Base-by-base conservation (phyloP, 1,140 invertebrate species). In the Cotesia typhae region DNA sequence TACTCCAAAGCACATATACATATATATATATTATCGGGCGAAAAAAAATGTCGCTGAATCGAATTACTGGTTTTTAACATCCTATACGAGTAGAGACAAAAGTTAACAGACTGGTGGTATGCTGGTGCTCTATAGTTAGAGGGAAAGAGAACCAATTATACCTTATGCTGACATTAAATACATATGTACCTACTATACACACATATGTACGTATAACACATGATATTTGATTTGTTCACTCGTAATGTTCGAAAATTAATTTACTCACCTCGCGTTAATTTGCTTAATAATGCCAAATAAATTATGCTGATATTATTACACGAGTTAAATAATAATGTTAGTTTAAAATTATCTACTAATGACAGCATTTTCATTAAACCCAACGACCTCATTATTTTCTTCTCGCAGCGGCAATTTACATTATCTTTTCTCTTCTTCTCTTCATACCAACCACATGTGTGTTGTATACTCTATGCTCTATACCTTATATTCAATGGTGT, bases 231-330 rank as follows among this genome's bases (percentile, higher is more conserved):
- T 81, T 79, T 75, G 74, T 76, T 41, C 14, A 14, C 47, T 35
- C 47, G 51, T 67, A 67, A 67, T 41, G 51, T 67, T 47, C 41
- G 66, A 67, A 67, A 67, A 67, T 67, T n/a, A 41, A 41, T 67
- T 67, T 67, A 67, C 14, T 41, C 57, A 17, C 20, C 47, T 65
- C 74, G 65, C 63, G 71, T 73, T 77, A 79, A 80, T 80, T 72
- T 70, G 70, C 76, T 75, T 75, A 74, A 80, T 80, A 76, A 79
- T 80, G 73, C 72, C 68, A 67, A 81, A 81, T 75, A 76, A 80
- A 78, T 80, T 81, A 79, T 71, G 63, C 64, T 75, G 74, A 81
- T 79, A 81, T 79, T 79, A 76, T 79, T 77, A 70, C 69, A 74
- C 68, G 60, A n/a, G 10, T 75, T 70, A 79, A 80, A 78, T 79